Evolutionary conservation across 2,888 invertebrate genomes (phyloP), one percentile per base, ranked within the genome.

Genomic region (Leptodirus hochenwartii): DNA sequence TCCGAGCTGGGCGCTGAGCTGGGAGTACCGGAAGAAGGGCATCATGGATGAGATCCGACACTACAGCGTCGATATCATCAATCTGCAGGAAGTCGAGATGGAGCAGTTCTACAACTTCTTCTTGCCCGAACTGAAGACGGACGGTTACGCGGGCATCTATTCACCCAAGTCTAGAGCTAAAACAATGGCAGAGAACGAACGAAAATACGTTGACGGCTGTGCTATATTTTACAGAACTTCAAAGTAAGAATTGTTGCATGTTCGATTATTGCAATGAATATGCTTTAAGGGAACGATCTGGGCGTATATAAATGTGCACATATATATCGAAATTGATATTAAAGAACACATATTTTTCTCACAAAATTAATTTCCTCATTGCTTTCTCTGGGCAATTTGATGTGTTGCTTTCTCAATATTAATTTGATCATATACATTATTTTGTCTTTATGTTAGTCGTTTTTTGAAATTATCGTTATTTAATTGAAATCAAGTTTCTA

Each of bases 81-180:
- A 90, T 51, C 68, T 68, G 37, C 72, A 96, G 74, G 98, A 98
- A 61, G 93, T 98, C 36, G 96, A 98, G 59, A 96, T 95, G 45
- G 95, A 96, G 56, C 95, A 98, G 61, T 98, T 91, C 63, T 88
- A 88, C 60, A 79, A 84, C 54, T 91, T 85, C 59, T 98, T 98
- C 61, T 62, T 85, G 48, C 93, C 93, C 1, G 93, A 96, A 57
- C 61, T 98, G 36, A 85, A 88, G 53, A 67, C 73, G 42, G 81
- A 85, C 46, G 88, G 91, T 9, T 87, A 84, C 53, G 78, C 84
- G 44, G 96, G 96, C 15, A 93, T 98, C 42, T 96, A 95, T 59
- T 88, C 91, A 17, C 93, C 96, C 1, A 98, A 98, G 58, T 93
- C 95, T 2, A 70, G 98, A 33, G 96, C 96, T 27, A 91, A 95